Evolutionary conservation across 1,140 invertebrate species (phyloP).

Genomic region (Sweltsa coloradensis): DNA sequence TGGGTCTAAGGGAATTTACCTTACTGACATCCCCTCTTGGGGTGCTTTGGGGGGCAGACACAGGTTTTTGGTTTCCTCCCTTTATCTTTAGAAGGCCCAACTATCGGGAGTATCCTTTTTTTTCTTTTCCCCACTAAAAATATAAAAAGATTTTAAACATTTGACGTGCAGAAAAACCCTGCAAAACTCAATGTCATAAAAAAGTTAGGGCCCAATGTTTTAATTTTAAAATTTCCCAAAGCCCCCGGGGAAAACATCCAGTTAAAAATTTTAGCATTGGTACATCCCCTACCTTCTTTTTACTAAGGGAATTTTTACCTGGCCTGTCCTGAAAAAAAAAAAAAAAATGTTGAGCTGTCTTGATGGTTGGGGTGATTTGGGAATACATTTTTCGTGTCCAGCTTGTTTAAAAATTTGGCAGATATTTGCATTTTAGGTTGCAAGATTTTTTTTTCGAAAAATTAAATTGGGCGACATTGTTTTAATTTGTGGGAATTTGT

Average conservation of each 20-base stretch:
- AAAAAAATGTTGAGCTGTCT: neutral
- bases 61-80: constrained; percentile 61
- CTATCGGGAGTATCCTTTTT: constrained; percentile 52
- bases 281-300: neutral
- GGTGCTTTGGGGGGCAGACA: constrained; percentile 39
- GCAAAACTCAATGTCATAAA: neutral
- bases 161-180: neutral
- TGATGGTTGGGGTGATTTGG: no score
- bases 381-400: no score
- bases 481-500: no score
- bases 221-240: neutral
- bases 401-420: no score
- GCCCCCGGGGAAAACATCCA: no score
- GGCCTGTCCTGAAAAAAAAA: neutral
- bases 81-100: constrained; percentile 47
- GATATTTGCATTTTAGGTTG: no score
- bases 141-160: constrained; percentile 4
- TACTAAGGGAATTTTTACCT: neutral
- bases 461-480: no score
- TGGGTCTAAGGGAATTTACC: constrained; percentile 6
- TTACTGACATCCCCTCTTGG: constrained; percentile 58
- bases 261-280: no score
- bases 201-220: neutral
- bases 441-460: no score
- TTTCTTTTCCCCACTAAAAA: constrained; percentile 67